Base-by-base conservation (phyloP, 2,888 invertebrate species). In the Stenchaetothrips biformis region DNA sequence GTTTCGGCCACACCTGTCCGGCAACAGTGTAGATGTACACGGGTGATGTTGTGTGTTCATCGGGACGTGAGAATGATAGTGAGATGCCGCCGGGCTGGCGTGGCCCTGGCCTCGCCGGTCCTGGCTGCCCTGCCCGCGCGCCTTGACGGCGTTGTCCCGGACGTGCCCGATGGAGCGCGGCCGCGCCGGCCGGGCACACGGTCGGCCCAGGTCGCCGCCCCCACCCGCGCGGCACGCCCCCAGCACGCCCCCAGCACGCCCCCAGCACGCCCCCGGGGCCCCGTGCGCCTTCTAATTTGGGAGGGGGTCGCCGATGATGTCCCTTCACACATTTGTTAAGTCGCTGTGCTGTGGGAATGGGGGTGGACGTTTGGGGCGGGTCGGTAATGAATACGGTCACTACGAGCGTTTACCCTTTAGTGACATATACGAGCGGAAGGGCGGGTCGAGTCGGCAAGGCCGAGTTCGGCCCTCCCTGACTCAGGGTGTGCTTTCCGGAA, bases 61-160 rank as follows among this genome's bases (percentile, higher is more conserved):
- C 67, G 25, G 67, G 67, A 74, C 67, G 67, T 74, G 67, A 74
- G 67, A 74, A 74, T 74, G 67, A 74, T 74, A 74, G 67, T 74
- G 67, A 21, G 67, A 25, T 74, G 67, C 67, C 67, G 67, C 37
- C 4, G 37, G 37, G 37, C 37, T 37, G 37, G 37, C 37, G 2
- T 37, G 37, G 37, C 37, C 37, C 4, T 37, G 37, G 37, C 37
- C 37, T 37, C 37, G 37, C n/a, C n/a, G n/a, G n/a, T n/a, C n/a
- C n/a, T n/a, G n/a, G n/a, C n/a, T n/a, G 37, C 37, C 37, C 37
- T 37, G 37, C 21, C 67, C 67, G 25, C 67, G n/a, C n/a, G 67
- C 67, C 21, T 18, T 74, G 67, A 37, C 37, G 37, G 37, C 37
- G 37, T 1, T 37, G 37, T 1, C 37, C 53, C 25, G 67, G 67